A percentile compares a stretch with the other conserved stretches of the same genome.
Conservation (phyloP, 2,113 vertebrate genomes). For the Glaucidium brasilianum region DNA sequence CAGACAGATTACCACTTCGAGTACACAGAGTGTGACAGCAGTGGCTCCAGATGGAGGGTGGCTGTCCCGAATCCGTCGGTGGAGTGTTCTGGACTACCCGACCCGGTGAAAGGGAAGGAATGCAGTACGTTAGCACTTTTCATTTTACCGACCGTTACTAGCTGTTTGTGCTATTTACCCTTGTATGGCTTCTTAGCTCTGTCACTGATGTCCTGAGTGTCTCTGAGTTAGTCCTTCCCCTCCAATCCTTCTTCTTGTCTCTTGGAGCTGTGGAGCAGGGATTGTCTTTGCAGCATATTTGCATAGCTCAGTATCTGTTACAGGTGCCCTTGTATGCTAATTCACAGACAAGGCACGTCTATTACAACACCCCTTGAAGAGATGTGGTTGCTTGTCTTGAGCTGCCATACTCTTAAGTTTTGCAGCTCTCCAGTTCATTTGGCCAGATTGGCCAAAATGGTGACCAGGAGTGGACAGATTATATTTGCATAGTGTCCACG, state of each 20-base stretch:
- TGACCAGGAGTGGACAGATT: background rate
- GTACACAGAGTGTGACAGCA: slow-evolving; percentile 97
- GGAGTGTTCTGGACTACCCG: slow-evolving; percentile 87
- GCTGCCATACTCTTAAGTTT: background rate
- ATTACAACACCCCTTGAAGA: background rate
- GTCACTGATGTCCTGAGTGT: background rate
- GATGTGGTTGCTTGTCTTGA: background rate
- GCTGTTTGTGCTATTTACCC: background rate
- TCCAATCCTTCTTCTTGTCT: background rate
- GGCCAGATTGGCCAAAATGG: background rate
- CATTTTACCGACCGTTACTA: background rate
- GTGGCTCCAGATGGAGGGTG: slow-evolving; percentile 94
- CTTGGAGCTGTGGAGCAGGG: background rate
- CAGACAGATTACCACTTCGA: slow-evolving; percentile 96
- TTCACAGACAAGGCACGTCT: background rate
- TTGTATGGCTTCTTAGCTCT: background rate
- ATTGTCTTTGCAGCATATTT: background rate
- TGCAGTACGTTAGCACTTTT: slow-evolving; percentile 86
- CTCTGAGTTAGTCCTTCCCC: background rate
- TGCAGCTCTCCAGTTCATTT: background rate
- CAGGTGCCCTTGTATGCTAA: background rate
- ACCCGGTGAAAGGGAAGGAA: slow-evolving; percentile 91
- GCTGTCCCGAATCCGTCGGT: slow-evolving; percentile 85
- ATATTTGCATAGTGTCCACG: background rate
- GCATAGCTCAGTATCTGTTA: background rate